These are phyloP conservation scores for Graptemys geographica DNA, from an alignment of 2,797 vertebrate species.

Conservation along the genomic window DNA sequence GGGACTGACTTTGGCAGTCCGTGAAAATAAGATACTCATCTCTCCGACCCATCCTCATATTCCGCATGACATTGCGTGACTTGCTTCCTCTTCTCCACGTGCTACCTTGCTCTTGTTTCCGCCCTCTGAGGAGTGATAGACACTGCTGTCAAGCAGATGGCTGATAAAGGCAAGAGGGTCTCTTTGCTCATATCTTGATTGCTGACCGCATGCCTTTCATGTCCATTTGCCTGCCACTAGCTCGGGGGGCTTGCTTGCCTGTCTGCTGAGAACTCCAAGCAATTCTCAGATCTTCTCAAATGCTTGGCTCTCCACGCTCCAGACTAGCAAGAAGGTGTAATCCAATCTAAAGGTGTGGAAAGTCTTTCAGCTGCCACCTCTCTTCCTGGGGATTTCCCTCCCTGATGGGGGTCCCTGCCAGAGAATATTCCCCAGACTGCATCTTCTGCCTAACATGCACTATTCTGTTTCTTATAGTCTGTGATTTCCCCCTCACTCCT, in stretches of 20 bases:
- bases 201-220: neutral
- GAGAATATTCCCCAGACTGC: neutral
- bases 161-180: neutral
- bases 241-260: too few species aligned
- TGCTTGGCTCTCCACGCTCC: too few species aligned
- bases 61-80: neutral
- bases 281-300: too few species aligned
- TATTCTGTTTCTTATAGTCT: neutral
- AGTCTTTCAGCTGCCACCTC: neutral
- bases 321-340: too few species aligned
- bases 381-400: neutral
- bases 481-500: neutral
- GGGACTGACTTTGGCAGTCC: neutral
- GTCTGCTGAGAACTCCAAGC: too few species aligned
- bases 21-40: neutral
- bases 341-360: too few species aligned
- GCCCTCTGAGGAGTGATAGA: neutral
- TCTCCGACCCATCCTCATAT: neutral
- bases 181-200: neutral
- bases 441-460: neutral
- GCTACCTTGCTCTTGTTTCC: neutral
- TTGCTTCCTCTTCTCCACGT: neutral
- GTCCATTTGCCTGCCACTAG: too few species aligned
- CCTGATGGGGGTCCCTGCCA: neutral
- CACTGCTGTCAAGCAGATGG: neutral